These are phyloP conservation scores for Hyles vespertilio DNA, from an alignment of 1,140 invertebrate genomes.

Conservation along the genomic window DNA sequence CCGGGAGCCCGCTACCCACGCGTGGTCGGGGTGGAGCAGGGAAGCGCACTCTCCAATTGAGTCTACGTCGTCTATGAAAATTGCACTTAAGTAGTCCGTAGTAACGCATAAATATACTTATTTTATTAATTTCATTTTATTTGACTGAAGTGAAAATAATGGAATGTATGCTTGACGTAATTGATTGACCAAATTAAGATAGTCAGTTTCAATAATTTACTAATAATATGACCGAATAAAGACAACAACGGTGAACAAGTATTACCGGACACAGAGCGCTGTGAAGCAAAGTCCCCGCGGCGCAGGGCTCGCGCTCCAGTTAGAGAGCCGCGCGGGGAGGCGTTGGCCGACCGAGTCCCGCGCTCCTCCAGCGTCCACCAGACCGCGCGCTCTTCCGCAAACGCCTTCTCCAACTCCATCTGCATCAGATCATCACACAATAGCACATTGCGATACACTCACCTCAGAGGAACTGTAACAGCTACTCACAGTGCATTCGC, in stretches of 20 bases:
- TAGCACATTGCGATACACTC: too few relatives aligned
- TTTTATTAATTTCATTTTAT: too few relatives aligned
- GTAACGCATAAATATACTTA: too few relatives aligned
- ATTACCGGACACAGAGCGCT: slow-evolving; percentile 81
- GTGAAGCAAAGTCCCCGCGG: slow-evolving; percentile 79
- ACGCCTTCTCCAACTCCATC: slow-evolving; percentile 83
- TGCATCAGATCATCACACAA: slow-evolving; percentile 20
- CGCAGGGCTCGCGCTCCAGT: slow-evolving; percentile 79
- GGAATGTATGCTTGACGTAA: too few relatives aligned
- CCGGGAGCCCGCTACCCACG: slow-evolving; percentile 84
- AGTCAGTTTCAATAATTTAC: slow-evolving; percentile 3
- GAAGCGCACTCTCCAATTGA: slow-evolving; percentile 83
- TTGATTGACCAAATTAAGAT: not conserved
- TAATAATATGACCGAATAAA: not conserved
- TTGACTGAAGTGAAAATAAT: too few relatives aligned
- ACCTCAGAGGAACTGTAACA: too few relatives aligned
- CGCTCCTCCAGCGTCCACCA: slow-evolving; percentile 92
- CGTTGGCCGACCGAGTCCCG: slow-evolving; percentile 83
- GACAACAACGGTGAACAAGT: not conserved
- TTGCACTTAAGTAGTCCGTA: too few relatives aligned
- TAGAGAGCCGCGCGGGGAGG: slow-evolving; percentile 87
- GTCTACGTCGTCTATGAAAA: slow-evolving; percentile 79
- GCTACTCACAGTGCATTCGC: slow-evolving; percentile 86
- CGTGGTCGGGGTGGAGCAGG: slow-evolving; percentile 89
- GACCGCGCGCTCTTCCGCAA: slow-evolving; percentile 88